These are phyloP conservation scores for Pyrgilauda ruficollis DNA, from an alignment of 2,113 vertebrate species.

Conservation along the genomic window DNA sequence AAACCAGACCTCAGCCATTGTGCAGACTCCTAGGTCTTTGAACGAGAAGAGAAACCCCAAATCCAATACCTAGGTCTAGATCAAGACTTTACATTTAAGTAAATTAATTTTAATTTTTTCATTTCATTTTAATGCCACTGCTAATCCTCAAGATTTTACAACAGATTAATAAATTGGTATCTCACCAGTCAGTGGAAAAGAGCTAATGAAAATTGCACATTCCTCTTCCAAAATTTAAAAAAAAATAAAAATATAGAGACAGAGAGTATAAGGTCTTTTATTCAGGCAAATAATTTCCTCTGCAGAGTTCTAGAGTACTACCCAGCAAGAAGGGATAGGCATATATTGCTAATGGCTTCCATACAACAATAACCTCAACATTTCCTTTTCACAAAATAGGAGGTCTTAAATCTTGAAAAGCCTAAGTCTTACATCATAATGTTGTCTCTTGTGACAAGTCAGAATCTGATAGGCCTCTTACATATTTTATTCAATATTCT, in stretches of 20 bases:
- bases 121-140: neutral
- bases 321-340: neutral
- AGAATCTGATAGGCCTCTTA: neutral
- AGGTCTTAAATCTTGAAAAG: neutral
- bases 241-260: no score
- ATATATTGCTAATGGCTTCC: neutral
- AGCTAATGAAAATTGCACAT: neutral
- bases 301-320: neutral
- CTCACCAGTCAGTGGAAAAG: neutral
- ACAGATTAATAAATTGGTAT: neutral
- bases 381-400: neutral
- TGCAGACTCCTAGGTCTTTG: neutral
- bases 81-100: neutral
- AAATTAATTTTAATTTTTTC: neutral
- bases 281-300: neutral
- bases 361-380: neutral
- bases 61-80: neutral
- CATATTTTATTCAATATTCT: neutral
- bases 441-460: neutral
- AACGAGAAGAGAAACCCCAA: neutral
- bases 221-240: neutral
- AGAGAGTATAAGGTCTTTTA: neutral
- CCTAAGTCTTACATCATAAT: neutral
- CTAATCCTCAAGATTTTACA: neutral
- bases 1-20: neutral